These are phyloP conservation scores for Microctenopoma lineatum DNA, from an alignment of 2,797 vertebrate species.

Conservation along the genomic window DNA sequence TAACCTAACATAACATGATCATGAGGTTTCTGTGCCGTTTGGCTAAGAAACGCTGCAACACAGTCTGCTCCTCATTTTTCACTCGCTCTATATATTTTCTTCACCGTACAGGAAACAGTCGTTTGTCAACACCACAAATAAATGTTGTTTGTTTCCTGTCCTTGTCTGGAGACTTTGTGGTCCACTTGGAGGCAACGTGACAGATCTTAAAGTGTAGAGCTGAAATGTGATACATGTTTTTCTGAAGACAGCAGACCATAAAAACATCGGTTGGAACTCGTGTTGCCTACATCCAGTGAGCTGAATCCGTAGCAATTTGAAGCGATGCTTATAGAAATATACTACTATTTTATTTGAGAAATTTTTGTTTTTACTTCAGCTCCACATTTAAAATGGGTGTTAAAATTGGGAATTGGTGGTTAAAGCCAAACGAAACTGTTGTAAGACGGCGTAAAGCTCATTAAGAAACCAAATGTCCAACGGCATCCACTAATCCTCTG, in stretches of 20 bases:
- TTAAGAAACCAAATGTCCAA: constrained; percentile 62
- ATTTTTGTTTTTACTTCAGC: constrained; percentile 4
- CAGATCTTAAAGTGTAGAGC: constrained; percentile 20
- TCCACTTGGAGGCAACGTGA: constrained; percentile 35
- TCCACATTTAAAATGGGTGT: constrained; percentile 46
- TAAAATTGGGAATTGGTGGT: neutral
- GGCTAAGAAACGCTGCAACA: constrained; percentile 31
- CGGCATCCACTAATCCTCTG: constrained; percentile 59
- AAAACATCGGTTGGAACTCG: constrained; percentile 25
- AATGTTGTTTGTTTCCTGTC: constrained; percentile 72
- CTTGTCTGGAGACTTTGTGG: constrained; percentile 47
- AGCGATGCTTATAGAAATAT: neutral
- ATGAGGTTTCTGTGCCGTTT: constrained; percentile 27
- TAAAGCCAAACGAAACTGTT: constrained; percentile 27
- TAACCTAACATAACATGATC: constrained; percentile 13
- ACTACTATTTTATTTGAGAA: neutral
- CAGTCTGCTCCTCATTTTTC: constrained; percentile 25
- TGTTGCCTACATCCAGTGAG: neutral
- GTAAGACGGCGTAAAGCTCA: constrained; percentile 34
- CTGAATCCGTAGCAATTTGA: constrained; percentile 8
- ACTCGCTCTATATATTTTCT: constrained; percentile 50
- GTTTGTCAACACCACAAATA: constrained; percentile 74
- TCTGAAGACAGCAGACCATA: constrained; percentile 20
- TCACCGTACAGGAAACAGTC: constrained; percentile 66
- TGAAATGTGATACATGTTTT: constrained; percentile 40